phyloP scores from a whole-genome alignment of 2,797 vertebrate genomes.

The Loriculus beryllinus region DNA sequence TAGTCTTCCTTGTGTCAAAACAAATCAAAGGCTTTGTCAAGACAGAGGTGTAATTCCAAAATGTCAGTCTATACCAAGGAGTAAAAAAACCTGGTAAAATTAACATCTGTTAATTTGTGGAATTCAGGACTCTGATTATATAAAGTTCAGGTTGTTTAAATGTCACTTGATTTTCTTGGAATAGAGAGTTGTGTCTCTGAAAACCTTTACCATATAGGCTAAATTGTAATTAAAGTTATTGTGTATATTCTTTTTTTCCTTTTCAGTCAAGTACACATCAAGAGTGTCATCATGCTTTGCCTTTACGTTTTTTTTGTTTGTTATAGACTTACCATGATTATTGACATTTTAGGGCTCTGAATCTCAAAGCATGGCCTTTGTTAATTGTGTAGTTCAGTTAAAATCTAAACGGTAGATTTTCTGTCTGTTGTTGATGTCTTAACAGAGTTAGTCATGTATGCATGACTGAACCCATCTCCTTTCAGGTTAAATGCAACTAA shows the following conservation, averaged over 20 bases:
- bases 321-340: background rate
- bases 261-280: background rate
- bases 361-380: slow-evolving; percentile 2
- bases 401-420: slow-evolving; percentile 12
- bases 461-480: slow-evolving; percentile 18
- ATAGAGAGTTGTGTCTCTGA: background rate
- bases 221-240: background rate
- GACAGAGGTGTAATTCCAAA: background rate
- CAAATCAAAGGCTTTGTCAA: background rate
- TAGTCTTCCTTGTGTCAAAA: background rate
- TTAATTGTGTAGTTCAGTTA: background rate
- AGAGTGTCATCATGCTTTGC: background rate
- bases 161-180: background rate
- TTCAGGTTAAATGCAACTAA: slow-evolving; percentile 21
- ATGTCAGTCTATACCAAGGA: background rate
- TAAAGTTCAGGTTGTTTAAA: background rate
- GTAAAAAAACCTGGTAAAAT: background rate
- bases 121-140: background rate
- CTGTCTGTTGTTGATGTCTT: background rate
- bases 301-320: background rate
- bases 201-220: background rate
- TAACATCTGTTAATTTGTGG: background rate
- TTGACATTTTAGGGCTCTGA: background rate
- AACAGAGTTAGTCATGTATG: slow-evolving; percentile 34
- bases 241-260: background rate